These are phyloP conservation scores for Thalassaphorura encarpata DNA, from an alignment of 1,140 invertebrate species.

Conservation along the genomic window DNA sequence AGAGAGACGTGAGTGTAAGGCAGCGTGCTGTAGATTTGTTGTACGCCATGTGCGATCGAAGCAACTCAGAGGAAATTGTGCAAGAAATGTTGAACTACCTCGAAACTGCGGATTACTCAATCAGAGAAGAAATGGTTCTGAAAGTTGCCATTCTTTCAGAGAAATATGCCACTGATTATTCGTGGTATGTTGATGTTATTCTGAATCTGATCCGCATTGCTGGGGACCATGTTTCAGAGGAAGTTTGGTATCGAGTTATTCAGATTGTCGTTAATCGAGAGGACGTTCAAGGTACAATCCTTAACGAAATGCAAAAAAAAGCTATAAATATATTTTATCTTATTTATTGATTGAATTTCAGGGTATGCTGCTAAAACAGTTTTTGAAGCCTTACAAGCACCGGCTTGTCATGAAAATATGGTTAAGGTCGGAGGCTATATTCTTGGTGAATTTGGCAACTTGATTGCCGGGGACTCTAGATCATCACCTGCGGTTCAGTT, in stretches of 20 bases:
- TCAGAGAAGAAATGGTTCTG: slow-evolving; percentile 98
- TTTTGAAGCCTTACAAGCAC: slow-evolving; percentile 95
- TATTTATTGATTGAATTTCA: background rate
- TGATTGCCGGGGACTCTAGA: slow-evolving; percentile 96
- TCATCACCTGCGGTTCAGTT: slow-evolving; percentile 95
- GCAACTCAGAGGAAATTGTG: slow-evolving; percentile 98
- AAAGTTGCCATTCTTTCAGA: slow-evolving; percentile 99
- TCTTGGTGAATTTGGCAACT: slow-evolving; percentile 98
- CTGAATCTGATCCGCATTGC: slow-evolving; percentile 98
- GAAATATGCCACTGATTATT: slow-evolving; percentile 99
- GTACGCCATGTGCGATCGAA: slow-evolving; percentile 99
- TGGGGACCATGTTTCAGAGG: slow-evolving; percentile 90
- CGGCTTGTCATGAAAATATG: slow-evolving; percentile 99
- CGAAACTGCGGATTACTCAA: slow-evolving; percentile 99
- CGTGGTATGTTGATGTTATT: slow-evolving; percentile 99
- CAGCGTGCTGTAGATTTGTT: slow-evolving; percentile 98
- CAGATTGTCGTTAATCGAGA: slow-evolving; percentile 99
- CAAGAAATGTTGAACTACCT: slow-evolving; percentile 99
- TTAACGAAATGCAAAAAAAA: background rate
- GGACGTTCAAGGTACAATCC: slow-evolving; percentile 75
- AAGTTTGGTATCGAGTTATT: slow-evolving; percentile 99
- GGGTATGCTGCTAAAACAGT: slow-evolving; percentile 98
- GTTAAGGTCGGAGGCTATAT: slow-evolving; percentile 99
- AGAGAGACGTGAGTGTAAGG: slow-evolving; percentile 96
- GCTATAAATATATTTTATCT: background rate